These are phyloP conservation scores for Diuraphis noxia DNA, from an alignment of 1,140 invertebrate genomes.

Conservation along the genomic window DNA sequence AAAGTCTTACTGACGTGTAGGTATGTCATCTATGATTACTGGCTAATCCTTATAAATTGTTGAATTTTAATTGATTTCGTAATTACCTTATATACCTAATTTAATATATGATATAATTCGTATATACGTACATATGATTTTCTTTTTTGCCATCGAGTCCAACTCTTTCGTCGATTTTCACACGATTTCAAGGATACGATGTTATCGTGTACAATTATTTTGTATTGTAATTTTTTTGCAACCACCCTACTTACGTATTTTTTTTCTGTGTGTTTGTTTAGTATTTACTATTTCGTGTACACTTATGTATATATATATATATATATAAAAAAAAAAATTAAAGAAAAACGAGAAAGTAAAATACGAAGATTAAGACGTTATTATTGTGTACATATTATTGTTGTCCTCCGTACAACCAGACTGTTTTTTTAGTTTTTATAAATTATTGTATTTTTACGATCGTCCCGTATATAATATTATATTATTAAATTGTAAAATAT, in stretches of 20 bases:
- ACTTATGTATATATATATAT: background rate
- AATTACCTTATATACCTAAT: background rate
- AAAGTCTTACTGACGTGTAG: no score
- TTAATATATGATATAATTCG: background rate
- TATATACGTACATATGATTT: background rate
- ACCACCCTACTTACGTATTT: background rate
- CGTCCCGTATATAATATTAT: background rate
- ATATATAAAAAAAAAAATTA: background rate
- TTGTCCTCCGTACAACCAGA: slow-evolving; percentile 43
- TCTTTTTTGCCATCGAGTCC: background rate
- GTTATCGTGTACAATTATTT: background rate
- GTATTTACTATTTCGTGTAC: background rate
- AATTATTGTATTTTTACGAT: slow-evolving; percentile 44
- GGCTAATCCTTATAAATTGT: background rate
- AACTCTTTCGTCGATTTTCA: background rate
- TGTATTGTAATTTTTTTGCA: background rate
- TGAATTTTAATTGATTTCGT: background rate
- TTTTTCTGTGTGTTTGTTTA: background rate
- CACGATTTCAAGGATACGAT: background rate
- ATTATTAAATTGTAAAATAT: background rate
- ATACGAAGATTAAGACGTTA: background rate
- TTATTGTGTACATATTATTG: slow-evolving; percentile 26
- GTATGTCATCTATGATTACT: no score
- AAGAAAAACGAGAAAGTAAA: background rate
- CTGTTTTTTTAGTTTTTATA: slow-evolving; percentile 52